Evolutionary conservation across 2,797 vertebrate genomes (phyloP), one percentile per base, ranked within the genome.

Genomic region (Argyrosomus regius): DNA sequence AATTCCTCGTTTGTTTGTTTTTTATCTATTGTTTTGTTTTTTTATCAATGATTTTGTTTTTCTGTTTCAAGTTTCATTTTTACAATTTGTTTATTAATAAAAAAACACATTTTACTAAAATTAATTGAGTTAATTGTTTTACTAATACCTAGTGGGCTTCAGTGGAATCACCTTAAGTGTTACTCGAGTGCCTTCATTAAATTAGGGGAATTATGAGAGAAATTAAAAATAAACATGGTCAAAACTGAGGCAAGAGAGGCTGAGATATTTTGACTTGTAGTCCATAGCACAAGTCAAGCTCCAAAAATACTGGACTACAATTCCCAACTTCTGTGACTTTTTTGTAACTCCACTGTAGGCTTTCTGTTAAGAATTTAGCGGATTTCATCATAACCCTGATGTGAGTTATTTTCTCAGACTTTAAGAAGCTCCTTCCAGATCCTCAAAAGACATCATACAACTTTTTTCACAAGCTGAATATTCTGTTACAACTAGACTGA

Each of bases 11-110:
- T 35, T 35, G 35, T 35, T 9, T 35, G 35, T 35, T 39, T 39
- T 39, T 39, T 39, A 39, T 39, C 35, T 39, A 9, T 39, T 9
- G 7, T 39, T 39, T 35, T 22, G 1, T 22, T 41, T 45, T 26
- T 8, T 2, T 16, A 12, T 35, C 2, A 45, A 1, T 66, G 6
- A 39, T 39, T 39, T 53, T 45, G 9, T 58, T 71, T 72, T 75
- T 63, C 12, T 54, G 11, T 48, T 24, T 58, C 1, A 39, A 54
- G 12, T 67, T 71, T 16, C 0, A 17, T 87, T 81, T 92, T 60
- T 85, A 67, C 39, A n/a, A 49, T 64, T 22, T 81, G 5, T 72
- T 74, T 72, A 8, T 86, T 70, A 75, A 71, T 60, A 89, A 75
- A 80, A 65, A 80, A 64, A 64, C 4, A 58, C 8, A 8, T 31